phyloP scores from a whole-genome alignment of 2,888 invertebrate species.

The Caenorhabditis sp. region DNA sequence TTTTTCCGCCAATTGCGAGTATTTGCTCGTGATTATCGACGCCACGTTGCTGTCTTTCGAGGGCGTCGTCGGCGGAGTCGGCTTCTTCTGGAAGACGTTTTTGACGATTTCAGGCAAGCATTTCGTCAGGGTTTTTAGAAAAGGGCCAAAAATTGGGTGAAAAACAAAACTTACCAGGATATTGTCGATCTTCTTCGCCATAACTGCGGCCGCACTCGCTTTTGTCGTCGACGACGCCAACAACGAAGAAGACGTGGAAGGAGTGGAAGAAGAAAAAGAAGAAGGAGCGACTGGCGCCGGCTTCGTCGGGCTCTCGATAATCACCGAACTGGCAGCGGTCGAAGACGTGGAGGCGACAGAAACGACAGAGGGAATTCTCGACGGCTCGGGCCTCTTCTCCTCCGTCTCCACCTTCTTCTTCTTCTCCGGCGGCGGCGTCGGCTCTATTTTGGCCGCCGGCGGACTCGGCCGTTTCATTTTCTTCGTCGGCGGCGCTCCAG shows the following conservation, averaged over 20 bases:
- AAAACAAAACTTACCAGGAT: too few species aligned
- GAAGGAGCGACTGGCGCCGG: too few species aligned
- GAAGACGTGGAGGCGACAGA: too few species aligned
- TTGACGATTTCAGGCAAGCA: too few species aligned
- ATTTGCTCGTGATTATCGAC: background rate
- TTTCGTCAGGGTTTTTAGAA: too few species aligned
- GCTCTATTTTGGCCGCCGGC: background rate
- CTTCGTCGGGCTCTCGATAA: too few species aligned
- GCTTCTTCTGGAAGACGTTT: background rate
- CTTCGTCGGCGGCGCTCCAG: constrained; percentile 11
- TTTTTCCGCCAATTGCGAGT: background rate
- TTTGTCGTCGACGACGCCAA: background rate
- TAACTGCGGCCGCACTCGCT: background rate
- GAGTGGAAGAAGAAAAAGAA: too few species aligned
- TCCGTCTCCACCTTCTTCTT: background rate
- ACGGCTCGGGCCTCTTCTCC: background rate
- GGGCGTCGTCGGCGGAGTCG: background rate
- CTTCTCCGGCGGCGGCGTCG: constrained; percentile 9
- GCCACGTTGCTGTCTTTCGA: background rate
- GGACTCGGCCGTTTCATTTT: background rate
- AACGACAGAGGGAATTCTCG: background rate
- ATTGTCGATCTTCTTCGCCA: constrained; percentile 17
- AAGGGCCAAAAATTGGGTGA: too few species aligned
- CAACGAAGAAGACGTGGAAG: background rate
- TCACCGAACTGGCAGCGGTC: too few species aligned